Evolutionary conservation across 2,888 invertebrate species (phyloP), one percentile per base, ranked within the genome.

Genomic region (Drosophila austrosaltans): DNA sequence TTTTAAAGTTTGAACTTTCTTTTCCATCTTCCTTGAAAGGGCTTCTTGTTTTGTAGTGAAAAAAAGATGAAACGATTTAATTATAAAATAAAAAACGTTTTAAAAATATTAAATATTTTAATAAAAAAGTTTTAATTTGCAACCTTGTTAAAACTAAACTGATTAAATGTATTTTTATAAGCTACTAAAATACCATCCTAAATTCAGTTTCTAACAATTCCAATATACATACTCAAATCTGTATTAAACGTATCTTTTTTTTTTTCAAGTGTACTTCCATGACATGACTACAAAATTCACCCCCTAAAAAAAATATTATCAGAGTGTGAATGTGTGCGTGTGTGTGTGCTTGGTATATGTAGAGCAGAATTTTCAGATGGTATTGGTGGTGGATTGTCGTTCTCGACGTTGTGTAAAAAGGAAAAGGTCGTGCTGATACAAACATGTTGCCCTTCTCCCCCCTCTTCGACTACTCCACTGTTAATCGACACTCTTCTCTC

Each of bases 231-330:
- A 28, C n/a, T 3, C n/a, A 4, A 28, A 54, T 39, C 3, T 25
- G 1, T 28, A 28, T 30, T 1, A 30, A 30, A 30, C 6, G 20
- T 16, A 1, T 12, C 20, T 16, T 12, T 25, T 16, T 25, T 16
- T 48, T 53, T 70, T 69, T 57, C 12, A 32, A 70, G 70, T 70
- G 70, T 42, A 70, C 12, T 30, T 54, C 28, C 54, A 54, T 57
- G 22, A 44, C 54, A 54, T 57, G 22, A 44, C 65, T 58, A 40
- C 53, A 48, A 53, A 81, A 87, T 59, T 72, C 82, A 87, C 89
- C 89, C 83, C 69, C 61, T 65, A 63, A 58, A 12, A 12, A 20
- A 57, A 60, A 32, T 54, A 58, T 48, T 40, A 54, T 39, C 59
- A 77, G 36, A 69, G 44, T 20, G 28, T 57, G 58, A 57, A 56